A percentile compares a stretch with the other conserved stretches of the same genome.
Evolutionary conservation across 2,888 invertebrate genomes (phyloP).

Genomic region (Entomobrya multifasciata): DNA sequence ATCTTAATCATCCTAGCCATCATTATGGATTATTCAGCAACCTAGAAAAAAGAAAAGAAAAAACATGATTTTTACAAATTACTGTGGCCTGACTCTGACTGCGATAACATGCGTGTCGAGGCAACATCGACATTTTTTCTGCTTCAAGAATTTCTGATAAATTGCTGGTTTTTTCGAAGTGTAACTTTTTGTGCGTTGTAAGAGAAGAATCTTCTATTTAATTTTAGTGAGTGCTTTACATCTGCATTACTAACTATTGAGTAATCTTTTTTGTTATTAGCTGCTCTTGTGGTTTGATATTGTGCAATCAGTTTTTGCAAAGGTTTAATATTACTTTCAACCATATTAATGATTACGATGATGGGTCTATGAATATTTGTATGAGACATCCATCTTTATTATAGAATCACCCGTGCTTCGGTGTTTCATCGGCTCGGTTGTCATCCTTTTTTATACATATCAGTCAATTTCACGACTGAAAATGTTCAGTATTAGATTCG

Average conservation of each 20-base stretch:
- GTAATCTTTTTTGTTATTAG: conserved; percentile 11
- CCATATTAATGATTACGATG: too few relatives aligned
- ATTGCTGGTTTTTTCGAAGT: neutral
- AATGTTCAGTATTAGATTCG: too few relatives aligned
- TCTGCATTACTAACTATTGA: too few relatives aligned
- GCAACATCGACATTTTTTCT: neutral
- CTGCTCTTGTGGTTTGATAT: conserved; percentile 4
- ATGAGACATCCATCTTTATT: too few relatives aligned
- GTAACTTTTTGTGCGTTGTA: neutral
- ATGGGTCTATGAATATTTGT: too few relatives aligned
- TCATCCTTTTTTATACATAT: too few relatives aligned
- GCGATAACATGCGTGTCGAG: neutral
- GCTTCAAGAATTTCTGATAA: conserved; percentile 41
- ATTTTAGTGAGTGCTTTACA: neutral
- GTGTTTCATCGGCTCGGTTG: too few relatives aligned
- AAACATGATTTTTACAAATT: neutral
- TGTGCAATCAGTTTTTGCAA: neutral
- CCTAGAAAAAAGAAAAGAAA: conserved; percentile 36
- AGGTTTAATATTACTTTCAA: too few relatives aligned
- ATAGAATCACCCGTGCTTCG: too few relatives aligned
- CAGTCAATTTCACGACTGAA: too few relatives aligned
- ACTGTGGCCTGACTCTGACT: neutral
- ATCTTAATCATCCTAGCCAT: conserved; percentile 9
- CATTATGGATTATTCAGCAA: conserved; percentile 56
- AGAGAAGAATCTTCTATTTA: neutral